Base-by-base conservation (phyloP, 2,113 vertebrate species). In the Notarius quadriscutis region DNA sequence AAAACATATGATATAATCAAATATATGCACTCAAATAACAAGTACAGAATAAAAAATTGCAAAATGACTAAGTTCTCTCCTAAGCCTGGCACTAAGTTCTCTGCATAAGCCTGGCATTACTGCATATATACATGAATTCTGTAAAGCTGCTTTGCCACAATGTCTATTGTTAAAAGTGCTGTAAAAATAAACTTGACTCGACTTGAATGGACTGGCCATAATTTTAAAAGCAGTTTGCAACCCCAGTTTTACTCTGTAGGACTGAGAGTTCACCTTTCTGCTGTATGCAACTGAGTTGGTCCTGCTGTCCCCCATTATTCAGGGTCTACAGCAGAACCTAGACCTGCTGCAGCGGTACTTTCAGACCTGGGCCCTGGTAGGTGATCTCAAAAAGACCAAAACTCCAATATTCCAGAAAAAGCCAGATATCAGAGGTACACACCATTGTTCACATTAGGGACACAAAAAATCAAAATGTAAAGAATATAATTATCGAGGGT, bases 1-100 rank as follows among this genome's bases (percentile, higher is more conserved):
- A 80, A 86, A 86, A 22, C 27, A 60, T 81, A 81, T 72, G 51
- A 71, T 75, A 34, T 81, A 51, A 81, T 58, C 6, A 79, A 81
- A 75, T 55, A 18, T 7, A 82, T 87, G 78, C 72, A 57, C 50
- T 80, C 20, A 11, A 67, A 81, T 18, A 50, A 81, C 58, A 67
- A 30, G 9, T 65, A 20, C 41, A 58, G n/a, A 53, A 50, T 87
- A 55, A 69, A 57, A 7, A 81, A 62, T 86, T 30, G 50, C 50
- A 50, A 82, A 82, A 57, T 41, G 2, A 62, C 67, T 50, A 15
- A 82, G 25, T 18, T 83, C 15, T 41, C 41, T 41, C 41, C 41
- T 4, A 41, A 41, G 41, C 41, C 41, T 41, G 41, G 41, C 41
- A 41, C 41, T 41, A 41, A 41, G 41, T 41, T 41, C 41, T 41